Evolutionary conservation across 2,888 invertebrate species (phyloP), one percentile per base, ranked within the genome.

Genomic region (Tetragnatha montana): DNA sequence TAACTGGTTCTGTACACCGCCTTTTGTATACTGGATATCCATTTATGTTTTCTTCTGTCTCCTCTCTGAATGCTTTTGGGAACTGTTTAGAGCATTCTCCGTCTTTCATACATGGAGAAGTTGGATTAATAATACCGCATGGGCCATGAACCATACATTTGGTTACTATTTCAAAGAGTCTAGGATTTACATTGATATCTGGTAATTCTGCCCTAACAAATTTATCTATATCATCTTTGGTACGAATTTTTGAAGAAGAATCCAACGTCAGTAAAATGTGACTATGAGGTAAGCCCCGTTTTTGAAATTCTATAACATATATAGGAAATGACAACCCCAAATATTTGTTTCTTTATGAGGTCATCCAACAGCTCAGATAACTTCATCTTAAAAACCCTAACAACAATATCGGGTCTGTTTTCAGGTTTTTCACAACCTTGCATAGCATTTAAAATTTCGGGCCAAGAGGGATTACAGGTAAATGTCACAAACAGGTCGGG

Each of bases 401-500:
- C 69, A 21, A 80, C 87, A 1, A 93, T 68, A 83, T 93, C 93
- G 19, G 92, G 93, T 8, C 92, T 60, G 82, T 91, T 12, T 49
- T 12, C 89, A 8, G 92, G 88, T 3, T 71, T 71, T 85, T 92
- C 92, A 17, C 89, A 81, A 17, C 76, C 88, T 19, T 81, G 78
- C 0, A 93, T 89, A 47, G 91, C 89, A 22, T 91, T 89, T 0
- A 93, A 91, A 47, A 93, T 93, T 92, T 94, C 93, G 21, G 81
- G 88, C 93, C 94, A 94, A 83, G 92, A 93, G 2, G 93, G 93
- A 92, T 94, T 94, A 89, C 93, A 93, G 0, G 94, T 94, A 91
- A 94, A 92, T n/a, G 94, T 94, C 8, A 94, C 91, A 91, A 94
- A 94, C n/a, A 93, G 91, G 91, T 93, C 93, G 35, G 94, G 93